A percentile compares a stretch with the other conserved stretches of the same genome.
Evolutionary conservation across 2,113 vertebrate species (phyloP).

Genomic region (Sigmodon hispidus): DNA sequence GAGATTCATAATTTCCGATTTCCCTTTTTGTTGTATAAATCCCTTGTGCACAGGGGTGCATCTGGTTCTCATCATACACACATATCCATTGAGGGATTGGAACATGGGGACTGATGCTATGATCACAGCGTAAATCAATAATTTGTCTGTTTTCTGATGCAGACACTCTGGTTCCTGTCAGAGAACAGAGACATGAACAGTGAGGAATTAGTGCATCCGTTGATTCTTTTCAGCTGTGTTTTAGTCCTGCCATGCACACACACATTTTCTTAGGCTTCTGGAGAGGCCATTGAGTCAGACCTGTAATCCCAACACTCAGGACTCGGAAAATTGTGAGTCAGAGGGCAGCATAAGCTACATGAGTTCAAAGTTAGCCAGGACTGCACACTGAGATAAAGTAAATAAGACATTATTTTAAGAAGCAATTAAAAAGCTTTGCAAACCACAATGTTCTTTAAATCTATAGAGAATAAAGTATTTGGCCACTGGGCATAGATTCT

Average conservation of each 20-base stretch:
- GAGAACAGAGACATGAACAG: not conserved
- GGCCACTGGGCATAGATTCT: not conserved
- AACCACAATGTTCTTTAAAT: not conserved
- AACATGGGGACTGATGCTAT: too few species aligned
- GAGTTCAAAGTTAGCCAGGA: not conserved
- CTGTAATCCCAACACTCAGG: not conserved
- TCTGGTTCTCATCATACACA: not conserved
- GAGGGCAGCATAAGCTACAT: not conserved
- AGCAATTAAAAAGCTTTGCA: not conserved
- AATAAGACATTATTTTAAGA: not conserved
- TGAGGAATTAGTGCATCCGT: not conserved
- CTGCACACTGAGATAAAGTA: not conserved
- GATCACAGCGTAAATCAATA: not conserved
- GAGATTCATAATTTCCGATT: not conserved
- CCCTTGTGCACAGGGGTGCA: not conserved
- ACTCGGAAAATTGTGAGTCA: not conserved
- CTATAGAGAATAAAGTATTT: not conserved
- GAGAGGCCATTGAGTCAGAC: not conserved
- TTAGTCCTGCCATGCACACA: not conserved
- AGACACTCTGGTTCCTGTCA: slow-evolving; percentile 32
- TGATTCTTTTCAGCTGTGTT: not conserved
- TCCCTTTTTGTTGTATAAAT: not conserved
- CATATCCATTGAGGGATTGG: accelerated
- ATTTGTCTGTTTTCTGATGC: slow-evolving; percentile 22
- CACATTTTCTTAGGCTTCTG: not conserved